Evolutionary conservation across 2,888 invertebrate species (phyloP).

Genomic region (Hydrotaea cyrtoneurina): DNA sequence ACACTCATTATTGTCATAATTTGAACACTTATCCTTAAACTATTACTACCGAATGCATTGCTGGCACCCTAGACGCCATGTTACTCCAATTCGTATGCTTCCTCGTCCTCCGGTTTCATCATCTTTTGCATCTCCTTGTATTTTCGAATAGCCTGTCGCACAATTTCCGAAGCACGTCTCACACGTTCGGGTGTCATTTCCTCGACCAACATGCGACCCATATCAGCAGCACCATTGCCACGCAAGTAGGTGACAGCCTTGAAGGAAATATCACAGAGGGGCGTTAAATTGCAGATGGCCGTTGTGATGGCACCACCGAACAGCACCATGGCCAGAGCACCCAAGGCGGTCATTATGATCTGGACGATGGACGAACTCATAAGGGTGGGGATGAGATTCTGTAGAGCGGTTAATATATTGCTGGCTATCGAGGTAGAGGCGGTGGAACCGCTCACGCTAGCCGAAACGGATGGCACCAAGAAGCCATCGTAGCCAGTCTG

Average conservation of each 20-base stretch:
- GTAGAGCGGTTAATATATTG: slow-evolving; percentile 69
- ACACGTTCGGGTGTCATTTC: slow-evolving; percentile 83
- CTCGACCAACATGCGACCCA: slow-evolving; percentile 77
- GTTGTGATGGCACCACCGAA: slow-evolving; percentile 82
- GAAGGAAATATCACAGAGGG: slow-evolving; percentile 82
- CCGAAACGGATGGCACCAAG: slow-evolving; percentile 76
- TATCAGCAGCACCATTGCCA: slow-evolving; percentile 71
- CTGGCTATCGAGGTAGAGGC: slow-evolving; percentile 67
- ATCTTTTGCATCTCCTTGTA: slow-evolving; percentile 80
- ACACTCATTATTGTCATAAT: slow-evolving; percentile 44
- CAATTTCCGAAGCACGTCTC: slow-evolving; percentile 82
- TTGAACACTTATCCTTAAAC: slow-evolving; percentile 32
- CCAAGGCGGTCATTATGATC: slow-evolving; percentile 80
- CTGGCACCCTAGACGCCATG: too few relatives aligned
- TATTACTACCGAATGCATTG: neutral
- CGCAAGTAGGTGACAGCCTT: slow-evolving; percentile 76
- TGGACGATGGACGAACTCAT: slow-evolving; percentile 79
- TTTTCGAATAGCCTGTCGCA: slow-evolving; percentile 83
- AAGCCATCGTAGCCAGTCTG: slow-evolving; percentile 81
- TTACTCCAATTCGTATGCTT: neutral
- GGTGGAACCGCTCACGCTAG: slow-evolving; percentile 62
- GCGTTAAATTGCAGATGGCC: slow-evolving; percentile 83
- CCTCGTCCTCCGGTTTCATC: slow-evolving; percentile 32
- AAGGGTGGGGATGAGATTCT: slow-evolving; percentile 73
- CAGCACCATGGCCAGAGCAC: slow-evolving; percentile 81